A percentile compares a stretch with the other conserved stretches of the same genome.
Conservation (phyloP, 23 tunicate genomes). For the Styela clava region DNA sequence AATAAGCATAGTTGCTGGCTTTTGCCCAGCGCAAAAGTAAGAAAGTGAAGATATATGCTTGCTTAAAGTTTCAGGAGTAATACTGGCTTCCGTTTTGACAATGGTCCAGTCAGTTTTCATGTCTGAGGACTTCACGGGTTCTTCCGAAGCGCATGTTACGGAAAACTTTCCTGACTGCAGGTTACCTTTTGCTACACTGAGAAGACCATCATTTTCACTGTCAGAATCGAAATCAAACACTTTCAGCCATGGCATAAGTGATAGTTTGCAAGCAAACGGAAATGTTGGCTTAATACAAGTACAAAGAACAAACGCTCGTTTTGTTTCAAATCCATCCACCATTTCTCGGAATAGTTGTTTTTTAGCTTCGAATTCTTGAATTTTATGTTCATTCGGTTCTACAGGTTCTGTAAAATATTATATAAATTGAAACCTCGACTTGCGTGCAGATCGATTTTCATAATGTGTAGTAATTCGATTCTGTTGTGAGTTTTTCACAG, state of each 20-base stretch:
- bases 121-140: neutral
- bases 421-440: no score
- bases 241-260: slow-evolving; percentile 58
- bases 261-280: neutral
- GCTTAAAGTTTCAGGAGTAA: neutral
- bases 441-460: no score
- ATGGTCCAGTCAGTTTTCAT: slow-evolving; percentile 4
- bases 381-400: neutral
- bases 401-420: no score
- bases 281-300: slow-evolving; percentile 1
- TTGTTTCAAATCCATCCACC: slow-evolving; percentile 11
- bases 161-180: neutral
- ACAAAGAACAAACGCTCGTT: neutral
- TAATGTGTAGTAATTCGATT: no score
- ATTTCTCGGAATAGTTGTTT: neutral
- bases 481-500: no score
- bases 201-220: slow-evolving; percentile 25
- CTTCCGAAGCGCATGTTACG: neutral
- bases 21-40: slow-evolving; percentile 17
- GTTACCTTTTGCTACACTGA: neutral
- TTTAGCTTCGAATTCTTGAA: neutral
- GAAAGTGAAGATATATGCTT: slow-evolving; percentile 18
- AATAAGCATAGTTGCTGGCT: slow-evolving; percentile 23
- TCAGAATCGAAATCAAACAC: slow-evolving; percentile 63
- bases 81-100: neutral